Percentiles rank a stretch among this genome's conserved stretches.
These are phyloP conservation scores for Riparia riparia DNA, from an alignment of 2,113 vertebrate genomes.

Conservation along the genomic window DNA sequence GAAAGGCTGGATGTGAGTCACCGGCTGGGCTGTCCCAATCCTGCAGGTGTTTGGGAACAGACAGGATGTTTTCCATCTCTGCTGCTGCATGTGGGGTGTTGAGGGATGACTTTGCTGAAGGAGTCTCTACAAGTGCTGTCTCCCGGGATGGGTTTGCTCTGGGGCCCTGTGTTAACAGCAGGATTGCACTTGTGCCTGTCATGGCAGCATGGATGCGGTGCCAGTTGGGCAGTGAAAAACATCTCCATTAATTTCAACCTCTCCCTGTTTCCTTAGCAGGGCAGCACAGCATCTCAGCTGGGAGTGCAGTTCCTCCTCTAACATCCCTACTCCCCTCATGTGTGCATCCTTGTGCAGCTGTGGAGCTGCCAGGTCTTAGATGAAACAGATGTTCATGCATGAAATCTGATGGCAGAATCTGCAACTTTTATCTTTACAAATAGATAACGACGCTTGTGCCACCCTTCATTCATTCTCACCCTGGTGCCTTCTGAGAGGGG, in stretches of 20 bases:
- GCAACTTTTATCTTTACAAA: neutral
- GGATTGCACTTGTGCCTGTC: neutral
- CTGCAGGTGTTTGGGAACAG: neutral
- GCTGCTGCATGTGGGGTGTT: fast-evolving
- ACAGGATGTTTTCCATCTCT: neutral
- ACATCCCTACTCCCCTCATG: neutral
- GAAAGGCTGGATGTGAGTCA: neutral
- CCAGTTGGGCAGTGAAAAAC: neutral
- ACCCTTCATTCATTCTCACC: fast-evolving
- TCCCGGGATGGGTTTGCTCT: neutral
- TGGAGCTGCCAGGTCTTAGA: neutral
- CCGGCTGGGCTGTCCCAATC: neutral
- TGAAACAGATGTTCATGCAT: neutral
- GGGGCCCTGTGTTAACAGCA: neutral
- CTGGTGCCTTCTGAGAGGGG: neutral
- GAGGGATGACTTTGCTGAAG: neutral
- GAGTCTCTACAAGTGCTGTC: neutral
- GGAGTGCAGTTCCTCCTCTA: neutral
- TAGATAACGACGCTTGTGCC: neutral
- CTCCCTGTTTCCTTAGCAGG: neutral
- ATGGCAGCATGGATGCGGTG: neutral
- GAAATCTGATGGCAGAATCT: neutral
- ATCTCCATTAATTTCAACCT: neutral
- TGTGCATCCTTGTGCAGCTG: fast-evolving
- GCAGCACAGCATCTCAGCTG: neutral